Percentiles rank a stretch among this genome's conserved stretches.
Evolutionary conservation across 2,797 vertebrate genomes (phyloP).

Genomic region (Antennarius maculatus): DNA sequence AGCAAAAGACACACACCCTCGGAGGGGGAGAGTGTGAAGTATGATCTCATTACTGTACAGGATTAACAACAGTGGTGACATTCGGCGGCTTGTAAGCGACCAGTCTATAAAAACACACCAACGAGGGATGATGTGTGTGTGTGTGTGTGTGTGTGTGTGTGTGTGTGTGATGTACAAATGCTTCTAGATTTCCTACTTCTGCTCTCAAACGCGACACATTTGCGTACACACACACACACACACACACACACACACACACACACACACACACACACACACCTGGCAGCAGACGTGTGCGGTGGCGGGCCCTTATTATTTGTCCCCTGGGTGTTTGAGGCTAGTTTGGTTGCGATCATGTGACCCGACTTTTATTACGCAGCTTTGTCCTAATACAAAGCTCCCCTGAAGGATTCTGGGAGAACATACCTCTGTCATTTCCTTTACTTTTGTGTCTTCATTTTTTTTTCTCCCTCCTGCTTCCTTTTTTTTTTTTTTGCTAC

Average conservation of each 20-base stretch:
- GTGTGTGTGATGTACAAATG: constrained; percentile 34
- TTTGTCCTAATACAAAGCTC: constrained; percentile 75
- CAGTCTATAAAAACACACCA: constrained; percentile 85
- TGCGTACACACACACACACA: constrained; percentile 1
- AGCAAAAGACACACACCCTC: constrained; percentile 43
- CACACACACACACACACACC: constrained; percentile 37
- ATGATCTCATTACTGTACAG: constrained; percentile 81
- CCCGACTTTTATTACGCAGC: constrained; percentile 76
- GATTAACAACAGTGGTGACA: constrained; percentile 86
- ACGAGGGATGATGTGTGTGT: constrained; percentile 43
- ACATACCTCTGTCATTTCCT: constrained; percentile 38
- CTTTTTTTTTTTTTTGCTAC: neutral
- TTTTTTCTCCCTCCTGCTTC: constrained; percentile 4
- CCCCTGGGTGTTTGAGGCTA: constrained; percentile 75
- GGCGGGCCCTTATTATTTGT: constrained; percentile 76
- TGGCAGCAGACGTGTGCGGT: constrained; percentile 71
- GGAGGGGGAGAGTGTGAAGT: constrained; percentile 68
- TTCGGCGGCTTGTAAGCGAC: constrained; percentile 83
- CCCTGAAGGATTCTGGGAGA: constrained; percentile 67
- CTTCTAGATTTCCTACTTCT: constrained; percentile 43
- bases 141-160: constrained; percentile 6
- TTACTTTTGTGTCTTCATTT: constrained; percentile 34
- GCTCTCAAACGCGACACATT: constrained; percentile 35
- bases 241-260: constrained; percentile 50
- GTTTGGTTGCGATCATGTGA: constrained; percentile 76